These are phyloP conservation scores for Trichopria drosophilae DNA, from an alignment of 2,888 invertebrate genomes.

Conservation along the genomic window DNA sequence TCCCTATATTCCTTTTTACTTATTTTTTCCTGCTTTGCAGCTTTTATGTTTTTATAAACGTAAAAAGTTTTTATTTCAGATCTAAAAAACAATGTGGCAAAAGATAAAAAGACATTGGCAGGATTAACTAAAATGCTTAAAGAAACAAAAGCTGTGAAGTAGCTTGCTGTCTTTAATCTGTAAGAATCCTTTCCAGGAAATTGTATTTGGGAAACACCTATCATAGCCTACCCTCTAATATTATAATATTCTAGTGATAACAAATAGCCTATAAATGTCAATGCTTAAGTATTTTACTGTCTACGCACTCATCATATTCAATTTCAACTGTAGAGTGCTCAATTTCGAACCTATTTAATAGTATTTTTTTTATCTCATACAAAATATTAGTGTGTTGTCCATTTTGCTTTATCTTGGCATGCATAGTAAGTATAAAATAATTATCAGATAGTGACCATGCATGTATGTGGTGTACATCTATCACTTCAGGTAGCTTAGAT, in stretches of 20 bases:
- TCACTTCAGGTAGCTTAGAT: conserved; percentile 23
- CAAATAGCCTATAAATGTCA: conserved; percentile 16
- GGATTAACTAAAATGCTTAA: conserved; percentile 17
- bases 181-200: conserved; percentile 18
- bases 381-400: conserved; percentile 17
- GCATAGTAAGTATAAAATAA: conserved; percentile 25
- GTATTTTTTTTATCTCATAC: conserved; percentile 20
- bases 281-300: conserved; percentile 21
- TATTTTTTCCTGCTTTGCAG: too few relatives aligned
- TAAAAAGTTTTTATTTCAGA: conserved; percentile 21
- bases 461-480: conserved; percentile 25
- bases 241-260: conserved; percentile 13
- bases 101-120: conserved; percentile 5
- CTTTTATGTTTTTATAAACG: conserved; percentile 16
- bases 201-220: conserved; percentile 18
- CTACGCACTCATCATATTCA: conserved; percentile 22
- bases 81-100: conserved; percentile 18
- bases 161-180: conserved; percentile 10
- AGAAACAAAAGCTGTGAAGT: conserved; percentile 13
- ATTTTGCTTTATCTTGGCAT: conserved; percentile 21
- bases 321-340: conserved; percentile 23
- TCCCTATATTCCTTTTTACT: conserved; percentile 20
- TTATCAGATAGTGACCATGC: conserved; percentile 22
- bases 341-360: conserved; percentile 21
- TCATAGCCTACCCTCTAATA: conserved; percentile 18